Evolutionary conservation across 2,797 vertebrate genomes (phyloP).

Genomic region (Poeciliopsis gracilis): DNA sequence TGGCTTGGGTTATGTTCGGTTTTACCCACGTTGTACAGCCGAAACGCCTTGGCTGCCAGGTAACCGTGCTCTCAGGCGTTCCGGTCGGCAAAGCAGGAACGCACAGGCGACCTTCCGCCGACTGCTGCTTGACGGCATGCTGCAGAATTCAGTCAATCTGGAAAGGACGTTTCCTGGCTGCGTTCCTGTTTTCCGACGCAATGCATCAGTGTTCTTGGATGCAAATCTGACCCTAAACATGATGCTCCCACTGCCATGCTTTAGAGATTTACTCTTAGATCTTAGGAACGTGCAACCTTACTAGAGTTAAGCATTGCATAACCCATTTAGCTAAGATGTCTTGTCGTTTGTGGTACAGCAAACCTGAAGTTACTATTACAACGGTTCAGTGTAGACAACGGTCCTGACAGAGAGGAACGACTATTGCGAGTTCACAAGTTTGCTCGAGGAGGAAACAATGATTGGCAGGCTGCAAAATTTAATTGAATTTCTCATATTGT

Average conservation of each 20-base stretch:
- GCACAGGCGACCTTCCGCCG: conserved; percentile 47
- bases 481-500: not conserved
- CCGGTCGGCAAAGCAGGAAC: not conserved
- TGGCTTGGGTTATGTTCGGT: conserved; percentile 20
- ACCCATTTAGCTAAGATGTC: not conserved
- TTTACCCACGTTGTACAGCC: not conserved
- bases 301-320: not conserved
- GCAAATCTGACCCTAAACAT: not conserved
- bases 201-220: not conserved
- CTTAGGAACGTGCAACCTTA: not conserved
- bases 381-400: not conserved
- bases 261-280: not conserved
- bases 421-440: not conserved
- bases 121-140: conserved; percentile 51
- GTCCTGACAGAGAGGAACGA: not conserved
- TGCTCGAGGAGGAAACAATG: not conserved
- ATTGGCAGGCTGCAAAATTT: not conserved
- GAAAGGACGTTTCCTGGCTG: conserved; percentile 50
- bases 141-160: conserved; percentile 68
- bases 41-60: conserved; percentile 18
- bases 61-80: conserved; percentile 10
- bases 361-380: not conserved
- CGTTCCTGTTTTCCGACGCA: conserved; percentile 33
- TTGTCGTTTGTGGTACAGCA: not conserved
- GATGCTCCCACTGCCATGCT: not conserved